Percentiles rank a stretch among this genome's conserved stretches.
Evolutionary conservation across 2,113 vertebrate species (phyloP).

Genomic region (Tretioscincus oriximinensis): DNA sequence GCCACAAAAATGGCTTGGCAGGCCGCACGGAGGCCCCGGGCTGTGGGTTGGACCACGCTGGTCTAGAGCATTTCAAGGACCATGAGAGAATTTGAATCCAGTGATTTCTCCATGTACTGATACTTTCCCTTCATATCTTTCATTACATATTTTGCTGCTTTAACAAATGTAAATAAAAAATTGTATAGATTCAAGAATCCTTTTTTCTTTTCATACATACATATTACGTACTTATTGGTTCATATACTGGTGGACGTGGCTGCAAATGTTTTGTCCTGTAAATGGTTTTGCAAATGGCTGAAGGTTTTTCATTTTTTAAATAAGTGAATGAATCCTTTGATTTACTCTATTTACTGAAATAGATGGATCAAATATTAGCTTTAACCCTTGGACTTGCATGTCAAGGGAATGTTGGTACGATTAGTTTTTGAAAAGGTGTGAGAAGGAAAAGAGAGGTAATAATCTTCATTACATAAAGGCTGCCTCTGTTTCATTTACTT

Average conservation of each 20-base stretch:
- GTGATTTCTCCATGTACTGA: too few relatives aligned
- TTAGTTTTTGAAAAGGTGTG: conserved; percentile 25
- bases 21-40: too few relatives aligned
- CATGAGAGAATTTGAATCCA: too few relatives aligned
- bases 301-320: not conserved
- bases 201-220: not conserved
- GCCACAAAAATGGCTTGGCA: too few relatives aligned
- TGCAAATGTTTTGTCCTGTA: not conserved
- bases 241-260: not conserved
- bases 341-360: conserved; percentile 1
- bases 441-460: conserved; percentile 13
- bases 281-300: not conserved
- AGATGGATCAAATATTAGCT: not conserved
- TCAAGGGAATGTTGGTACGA: not conserved
- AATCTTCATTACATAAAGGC: conserved; percentile 21
- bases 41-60: too few relatives aligned
- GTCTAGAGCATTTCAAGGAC: too few relatives aligned
- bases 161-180: too few relatives aligned
- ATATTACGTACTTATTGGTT: not conserved
- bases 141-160: too few relatives aligned
- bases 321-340: conserved; percentile 5
- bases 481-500: conserved; percentile 6
- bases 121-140: too few relatives aligned
- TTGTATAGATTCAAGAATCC: conserved; percentile 11
- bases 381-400: not conserved